Base-by-base conservation (phyloP, 2,888 invertebrate genomes). In the Eupelmus urozonus region DNA sequence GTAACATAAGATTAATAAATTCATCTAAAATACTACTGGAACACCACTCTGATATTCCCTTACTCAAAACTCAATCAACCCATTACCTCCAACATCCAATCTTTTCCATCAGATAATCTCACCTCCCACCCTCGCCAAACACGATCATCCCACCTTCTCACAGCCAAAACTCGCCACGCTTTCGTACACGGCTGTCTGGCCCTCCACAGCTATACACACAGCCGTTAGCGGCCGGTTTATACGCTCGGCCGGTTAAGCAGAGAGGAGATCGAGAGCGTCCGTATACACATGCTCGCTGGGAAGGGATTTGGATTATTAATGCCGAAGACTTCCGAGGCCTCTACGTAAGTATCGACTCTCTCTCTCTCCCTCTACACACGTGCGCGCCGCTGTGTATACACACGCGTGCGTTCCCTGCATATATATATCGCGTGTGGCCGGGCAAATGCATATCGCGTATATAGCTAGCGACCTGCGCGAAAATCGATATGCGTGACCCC, bases 241-340 rank as follows among this genome's bases (percentile, higher is more conserved):
- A 63, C 25, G 63, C 63, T 63, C 53, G 55, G 3, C 11, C 63
- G 45, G 69, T 76, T 69, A 70, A 70, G 70, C 42, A 49, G 34
- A 57, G 34, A 57, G 65, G 55, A 62, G 69, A 62, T 40, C 27
- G 63, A 65, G 51, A 62, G 63, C 18, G 25, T 16, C 3, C 40
- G 29, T 55, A 66, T 59, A 25, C 13, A 18, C 20, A 18, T 60
- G 29, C 57, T 60, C 57, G 18, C 25, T n/a, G 65, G n/a, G 55
- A 42, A 57, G 65, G 76, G 79, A 77, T 80, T 80, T 80, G 55
- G 77, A 77, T 80, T 80, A 80, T 80, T 80, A 77, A 80, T 80
- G 77, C 70, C 60, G 27, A 73, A 73, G 79, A 80, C 73, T 70
- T 11, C 27, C 59, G 29, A n/a, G 16, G 25, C 29, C 7, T 13